Evolutionary conservation across 2,888 invertebrate species (phyloP).

Genomic region (Himalopsyche japonica): DNA sequence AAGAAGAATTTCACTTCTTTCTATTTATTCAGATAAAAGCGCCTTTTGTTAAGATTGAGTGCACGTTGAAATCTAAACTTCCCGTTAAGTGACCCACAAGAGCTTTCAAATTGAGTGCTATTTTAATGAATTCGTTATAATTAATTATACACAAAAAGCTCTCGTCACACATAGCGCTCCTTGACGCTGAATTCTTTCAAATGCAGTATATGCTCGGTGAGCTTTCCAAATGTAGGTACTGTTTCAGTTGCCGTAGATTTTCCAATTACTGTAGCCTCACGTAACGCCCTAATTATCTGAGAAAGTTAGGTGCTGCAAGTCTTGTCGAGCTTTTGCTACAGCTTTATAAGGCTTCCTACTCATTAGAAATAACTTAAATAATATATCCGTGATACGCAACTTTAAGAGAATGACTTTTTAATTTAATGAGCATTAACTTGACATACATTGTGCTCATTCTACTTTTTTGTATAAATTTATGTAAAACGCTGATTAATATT

Average conservation of each 20-base stretch:
- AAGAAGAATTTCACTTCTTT: no score
- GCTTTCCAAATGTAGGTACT: background rate
- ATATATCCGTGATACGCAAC: no score
- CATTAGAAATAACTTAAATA: background rate
- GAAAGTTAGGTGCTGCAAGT: slow-evolving; percentile 23
- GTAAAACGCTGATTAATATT: no score
- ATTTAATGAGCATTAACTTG: no score
- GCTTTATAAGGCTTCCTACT: background rate
- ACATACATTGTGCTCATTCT: no score
- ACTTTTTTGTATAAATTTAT: no score
- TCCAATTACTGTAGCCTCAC: slow-evolving; percentile 30
- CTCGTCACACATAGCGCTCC: background rate
- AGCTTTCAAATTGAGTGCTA: background rate
- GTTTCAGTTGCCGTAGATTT: slow-evolving; percentile 22
- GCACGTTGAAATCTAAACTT: no score
- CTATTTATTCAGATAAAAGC: no score
- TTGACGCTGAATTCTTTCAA: background rate
- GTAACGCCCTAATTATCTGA: slow-evolving; percentile 26
- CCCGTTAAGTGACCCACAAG: background rate
- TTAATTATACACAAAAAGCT: background rate
- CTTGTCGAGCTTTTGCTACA: slow-evolving; percentile 10
- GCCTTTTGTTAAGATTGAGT: no score
- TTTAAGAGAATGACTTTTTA: no score
- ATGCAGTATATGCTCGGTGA: background rate
- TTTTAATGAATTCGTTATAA: background rate